These are phyloP conservation scores for Lacerta bilineata DNA, from an alignment of 2,797 vertebrate species.

Conservation along the genomic window DNA sequence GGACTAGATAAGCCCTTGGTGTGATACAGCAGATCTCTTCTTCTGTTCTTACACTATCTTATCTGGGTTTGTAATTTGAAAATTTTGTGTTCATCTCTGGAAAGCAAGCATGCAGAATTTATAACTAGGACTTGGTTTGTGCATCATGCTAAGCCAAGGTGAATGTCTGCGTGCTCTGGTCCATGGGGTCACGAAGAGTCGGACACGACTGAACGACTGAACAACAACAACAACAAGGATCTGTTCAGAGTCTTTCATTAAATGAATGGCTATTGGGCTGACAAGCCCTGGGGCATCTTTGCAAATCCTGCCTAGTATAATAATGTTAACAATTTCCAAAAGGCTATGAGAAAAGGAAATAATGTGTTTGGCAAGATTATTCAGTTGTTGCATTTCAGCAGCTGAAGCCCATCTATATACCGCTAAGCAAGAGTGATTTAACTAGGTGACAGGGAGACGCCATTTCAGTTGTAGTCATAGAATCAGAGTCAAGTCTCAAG, in stretches of 20 bases:
- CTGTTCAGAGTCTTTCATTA: not conserved
- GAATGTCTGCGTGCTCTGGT: no score
- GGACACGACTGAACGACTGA: no score
- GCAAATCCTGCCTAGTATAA: constrained; percentile 49
- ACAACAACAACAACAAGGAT: no score
- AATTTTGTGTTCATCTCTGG: not conserved
- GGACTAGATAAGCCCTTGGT: no score
- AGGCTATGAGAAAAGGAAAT: constrained; percentile 30
- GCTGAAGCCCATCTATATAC: constrained; percentile 16
- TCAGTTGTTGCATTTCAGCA: constrained; percentile 30
- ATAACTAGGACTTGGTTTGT: not conserved
- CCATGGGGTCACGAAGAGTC: no score
- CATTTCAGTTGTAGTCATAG: not conserved
- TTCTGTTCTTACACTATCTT: not conserved
- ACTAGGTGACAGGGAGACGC: constrained; percentile 24
- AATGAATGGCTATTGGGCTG: constrained; percentile 4
- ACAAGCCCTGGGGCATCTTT: constrained; percentile 24
- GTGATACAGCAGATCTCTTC: no score
- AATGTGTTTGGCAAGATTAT: constrained; percentile 40
- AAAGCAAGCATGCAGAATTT: not conserved
- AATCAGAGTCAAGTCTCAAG: not conserved
- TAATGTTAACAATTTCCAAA: constrained; percentile 44
- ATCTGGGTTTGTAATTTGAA: not conserved
- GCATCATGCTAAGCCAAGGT: no score
- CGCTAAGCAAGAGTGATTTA: constrained; percentile 16